These are phyloP conservation scores for Geotrupes spiniger DNA, from an alignment of 2,888 invertebrate species.

Conservation along the genomic window DNA sequence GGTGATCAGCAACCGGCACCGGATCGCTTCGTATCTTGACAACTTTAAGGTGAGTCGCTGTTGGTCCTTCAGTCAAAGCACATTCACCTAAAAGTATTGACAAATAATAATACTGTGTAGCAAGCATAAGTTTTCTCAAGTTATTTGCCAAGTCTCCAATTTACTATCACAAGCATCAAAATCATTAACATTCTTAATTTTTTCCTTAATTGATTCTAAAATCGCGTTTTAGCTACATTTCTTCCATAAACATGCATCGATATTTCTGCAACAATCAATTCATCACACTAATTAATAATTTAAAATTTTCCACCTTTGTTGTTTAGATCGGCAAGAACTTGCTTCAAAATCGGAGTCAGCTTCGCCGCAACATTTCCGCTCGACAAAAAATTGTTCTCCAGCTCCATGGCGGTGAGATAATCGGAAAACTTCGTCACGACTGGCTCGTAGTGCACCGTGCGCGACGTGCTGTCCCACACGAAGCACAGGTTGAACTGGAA, in stretches of 20 bases:
- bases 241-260: no score
- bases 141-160: no score
- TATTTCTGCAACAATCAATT: slow-evolving; percentile 6
- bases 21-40: slow-evolving; percentile 80
- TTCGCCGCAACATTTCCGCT: slow-evolving; percentile 60
- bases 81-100: slow-evolving; percentile 42
- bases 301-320: slow-evolving; percentile 50
- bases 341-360: slow-evolving; percentile 72
- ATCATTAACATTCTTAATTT: no score
- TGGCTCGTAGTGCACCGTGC: slow-evolving; percentile 90
- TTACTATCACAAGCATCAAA: no score
- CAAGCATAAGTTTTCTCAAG: no score
- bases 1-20: slow-evolving; percentile 76
- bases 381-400: slow-evolving; percentile 82
- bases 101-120: background rate
- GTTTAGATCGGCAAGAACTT: slow-evolving; percentile 80
- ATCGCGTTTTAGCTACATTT: no score
- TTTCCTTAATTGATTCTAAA: no score
- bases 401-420: slow-evolving; percentile 85
- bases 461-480: slow-evolving; percentile 85
- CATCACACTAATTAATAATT: background rate
- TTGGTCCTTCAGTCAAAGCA: slow-evolving; percentile 69
- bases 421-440: slow-evolving; percentile 92
- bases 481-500: slow-evolving; percentile 94
- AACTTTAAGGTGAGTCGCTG: slow-evolving; percentile 87